Conservation (phyloP, 2,888 invertebrate species). For the Pammene fasciana region DNA sequence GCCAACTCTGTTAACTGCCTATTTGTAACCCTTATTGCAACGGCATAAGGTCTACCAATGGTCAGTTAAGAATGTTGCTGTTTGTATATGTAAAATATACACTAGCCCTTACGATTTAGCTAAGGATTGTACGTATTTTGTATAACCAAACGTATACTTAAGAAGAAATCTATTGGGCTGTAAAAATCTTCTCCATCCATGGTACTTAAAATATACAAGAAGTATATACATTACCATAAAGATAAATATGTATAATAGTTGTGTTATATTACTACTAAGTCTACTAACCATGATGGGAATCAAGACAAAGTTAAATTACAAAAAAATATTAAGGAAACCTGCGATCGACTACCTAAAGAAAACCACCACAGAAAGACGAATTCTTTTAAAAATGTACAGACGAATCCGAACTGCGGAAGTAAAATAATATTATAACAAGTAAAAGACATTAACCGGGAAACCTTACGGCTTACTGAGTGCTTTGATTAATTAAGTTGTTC, state of each 20-base stretch:
- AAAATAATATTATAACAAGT: constrained; percentile 37
- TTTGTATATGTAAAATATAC: neutral
- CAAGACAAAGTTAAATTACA: neutral
- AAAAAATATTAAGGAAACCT: neutral
- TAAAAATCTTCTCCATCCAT: neutral
- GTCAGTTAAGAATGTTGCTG: too few relatives aligned
- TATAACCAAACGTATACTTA: too few relatives aligned
- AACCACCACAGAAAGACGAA: neutral
- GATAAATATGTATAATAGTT: neutral
- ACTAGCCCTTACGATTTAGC: too few relatives aligned
- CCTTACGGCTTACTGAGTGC: constrained; percentile 39
- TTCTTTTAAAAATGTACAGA: constrained; percentile 2
- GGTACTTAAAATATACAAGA: too few relatives aligned
- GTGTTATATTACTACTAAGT: too few relatives aligned
- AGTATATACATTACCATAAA: too few relatives aligned
- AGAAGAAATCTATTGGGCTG: too few relatives aligned
- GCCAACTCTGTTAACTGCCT: too few relatives aligned
- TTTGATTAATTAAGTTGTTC: constrained; percentile 42
- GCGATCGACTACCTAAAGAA: neutral
- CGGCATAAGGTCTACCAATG: too few relatives aligned
- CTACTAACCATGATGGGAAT: neutral
- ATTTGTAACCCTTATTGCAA: too few relatives aligned
- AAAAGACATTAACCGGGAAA: constrained; percentile 39
- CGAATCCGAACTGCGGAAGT: constrained; percentile 16
- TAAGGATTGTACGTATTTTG: too few relatives aligned